Evolutionary conservation across 2,113 vertebrate species (phyloP), one percentile per base, ranked within the genome.

Genomic region (Epinephelus fuscoguttatus): DNA sequence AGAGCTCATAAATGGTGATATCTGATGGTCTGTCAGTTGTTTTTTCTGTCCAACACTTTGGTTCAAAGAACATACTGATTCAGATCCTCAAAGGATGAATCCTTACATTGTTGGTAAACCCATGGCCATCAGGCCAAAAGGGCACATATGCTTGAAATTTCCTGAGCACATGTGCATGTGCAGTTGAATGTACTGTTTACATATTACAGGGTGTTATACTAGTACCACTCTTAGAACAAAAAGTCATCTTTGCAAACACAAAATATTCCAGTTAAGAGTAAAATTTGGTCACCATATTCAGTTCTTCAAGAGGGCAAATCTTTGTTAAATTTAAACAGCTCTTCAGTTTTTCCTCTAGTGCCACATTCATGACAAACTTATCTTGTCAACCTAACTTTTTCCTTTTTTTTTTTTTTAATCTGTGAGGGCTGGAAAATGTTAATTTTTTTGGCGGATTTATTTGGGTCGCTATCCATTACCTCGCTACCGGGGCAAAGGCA

Each of bases 101-200:
- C 15, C 10, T 37, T 1, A 49, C 0, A 13, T 70, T 71, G 17
- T 63, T 27, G n/a, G 47, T 71, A 18, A 79, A 61, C 40, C 25
- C 40, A 62, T 42, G 56, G 70, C 66, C 56, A 61, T 50, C 27
- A 78, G 57, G 56, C 45, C 55, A 78, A 59, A 50, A 4, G 9
- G n/a, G 8, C 33, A 74, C 12, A 21, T 61, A 49, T 33, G 18
- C 25, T 60, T 23, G 2, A 52, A 4, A 40, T 56, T 23, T n/a
- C 25, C 6, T 6, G 25, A 68, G 21, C 15, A 69, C 8, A 33
- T 7, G 19, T n/a, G n/a, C n/a, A n/a, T n/a, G n/a, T n/a, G n/a
- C 42, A 60, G 10, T 12, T 75, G 27, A 52, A 53, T 75, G 11
- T 40, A 53, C 19, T 17, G 2, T 15, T 59, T 40, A 13, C 6